A percentile compares a stretch with the other conserved stretches of the same genome.
Conservation (phyloP, 2,113 vertebrate species). For the Arothron firmamentum region DNA sequence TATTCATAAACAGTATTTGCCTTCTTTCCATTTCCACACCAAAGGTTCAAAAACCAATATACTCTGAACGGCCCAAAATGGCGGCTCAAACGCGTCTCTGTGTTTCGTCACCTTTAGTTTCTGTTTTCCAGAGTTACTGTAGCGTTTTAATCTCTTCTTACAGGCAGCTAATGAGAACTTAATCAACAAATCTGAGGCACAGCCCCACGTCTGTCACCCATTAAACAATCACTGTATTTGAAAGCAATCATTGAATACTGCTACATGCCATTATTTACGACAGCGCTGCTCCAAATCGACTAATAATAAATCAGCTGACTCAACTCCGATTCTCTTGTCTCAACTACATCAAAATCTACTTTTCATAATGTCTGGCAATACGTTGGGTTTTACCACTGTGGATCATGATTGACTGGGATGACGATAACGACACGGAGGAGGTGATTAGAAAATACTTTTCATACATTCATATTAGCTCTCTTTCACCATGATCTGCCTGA, state of each 20-base stretch:
- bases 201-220: constrained; percentile 32
- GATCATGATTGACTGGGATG: constrained; percentile 53
- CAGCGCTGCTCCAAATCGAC: constrained; percentile 34
- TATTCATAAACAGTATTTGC: constrained; percentile 60
- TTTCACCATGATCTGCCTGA: constrained; percentile 43
- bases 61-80: constrained; percentile 26
- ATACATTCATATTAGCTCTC: constrained; percentile 59
- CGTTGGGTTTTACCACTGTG: constrained; percentile 29
- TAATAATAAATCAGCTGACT: constrained; percentile 44
- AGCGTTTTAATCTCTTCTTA: constrained; percentile 43
- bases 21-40: constrained; percentile 64
- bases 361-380: constrained; percentile 42
- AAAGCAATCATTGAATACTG: constrained; percentile 43
- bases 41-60: constrained; percentile 69
- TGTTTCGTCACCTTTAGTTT: constrained; percentile 24
- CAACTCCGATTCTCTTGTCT: constrained; percentile 38
- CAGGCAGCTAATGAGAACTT: constrained; percentile 36
- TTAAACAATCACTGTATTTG: constrained; percentile 40
- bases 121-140: constrained; percentile 21
- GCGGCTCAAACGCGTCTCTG: constrained; percentile 33
- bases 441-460: constrained; percentile 60
- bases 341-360: constrained; percentile 43
- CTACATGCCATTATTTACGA: constrained; percentile 34
- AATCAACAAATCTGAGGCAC: constrained; percentile 49
- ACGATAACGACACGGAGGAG: constrained; percentile 53